Evolutionary conservation across 2,113 vertebrate genomes (phyloP), one percentile per base, ranked within the genome.

Genomic region (Cyanoderma ruficeps): DNA sequence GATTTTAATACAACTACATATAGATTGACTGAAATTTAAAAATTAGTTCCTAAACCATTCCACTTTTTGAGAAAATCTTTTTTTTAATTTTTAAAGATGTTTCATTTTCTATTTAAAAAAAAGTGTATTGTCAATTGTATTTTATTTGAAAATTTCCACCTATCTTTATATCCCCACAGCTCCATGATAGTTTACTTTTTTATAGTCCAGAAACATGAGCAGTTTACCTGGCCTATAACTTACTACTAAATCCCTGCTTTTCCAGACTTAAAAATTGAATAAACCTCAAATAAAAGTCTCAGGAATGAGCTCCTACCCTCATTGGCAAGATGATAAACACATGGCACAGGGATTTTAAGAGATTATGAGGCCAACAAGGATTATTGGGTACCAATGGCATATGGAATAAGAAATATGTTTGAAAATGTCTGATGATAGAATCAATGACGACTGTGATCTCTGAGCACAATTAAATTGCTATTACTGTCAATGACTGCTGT

Each of bases 41-140:
- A 76, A 31, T 55, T n/a, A n/a, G 2, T 53, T 93, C 7, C 12
- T 37, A 68, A 68, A 4, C 14, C 47, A 65, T 35, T 83, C 7
- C 0, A 1, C 7, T 61, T 77, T 84, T 89, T 25, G 2, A 64
- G 21, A 7, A 86, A 65, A 82, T 41, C 0, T 3, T 17, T 8
- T 2, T 24, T 42, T 23, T 22, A 30, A 20, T 46, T 59, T 30
- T 71, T 3, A 24, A 63, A 80, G 12, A 11, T 42, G 8, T 46
- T 94, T 72, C 3, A 13, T 12, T 81, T 89, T 77, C 12, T 63
- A 2, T 76, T 37, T 21, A 18, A 70, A 80, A 46, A 42, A 7
- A 9, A 52, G 6, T 31, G 10, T 41, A 14, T 42, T 69, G 7
- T 55, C 15, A 60, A 50, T 37, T 80, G 41, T n/a, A 6, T 65